Evolutionary conservation across 2,888 invertebrate species (phyloP).

Genomic region (Salticus scenicus): DNA sequence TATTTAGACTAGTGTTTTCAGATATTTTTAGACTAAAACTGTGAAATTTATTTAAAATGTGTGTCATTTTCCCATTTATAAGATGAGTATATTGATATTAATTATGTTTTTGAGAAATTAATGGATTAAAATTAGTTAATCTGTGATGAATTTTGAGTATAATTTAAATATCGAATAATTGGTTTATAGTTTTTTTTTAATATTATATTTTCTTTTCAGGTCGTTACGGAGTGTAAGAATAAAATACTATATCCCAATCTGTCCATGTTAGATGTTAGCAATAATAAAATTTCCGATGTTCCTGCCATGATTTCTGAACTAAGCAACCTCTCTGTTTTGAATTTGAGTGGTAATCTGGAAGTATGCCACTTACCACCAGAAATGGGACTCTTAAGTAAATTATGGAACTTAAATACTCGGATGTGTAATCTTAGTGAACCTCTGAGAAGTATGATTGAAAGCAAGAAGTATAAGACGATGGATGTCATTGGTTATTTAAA

Average conservation of each 20-base stretch:
- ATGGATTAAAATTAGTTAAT: too few relatives aligned
- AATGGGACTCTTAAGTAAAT: constrained; percentile 92
- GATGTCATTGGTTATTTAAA: constrained; percentile 94
- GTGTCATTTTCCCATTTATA: too few relatives aligned
- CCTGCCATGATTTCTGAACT: constrained; percentile 90
- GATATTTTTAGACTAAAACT: too few relatives aligned
- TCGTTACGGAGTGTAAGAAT: constrained; percentile 38
- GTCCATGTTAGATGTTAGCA: constrained; percentile 95
- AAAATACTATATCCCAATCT: constrained; percentile 90
- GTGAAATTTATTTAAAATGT: too few relatives aligned
- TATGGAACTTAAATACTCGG: constrained; percentile 96
- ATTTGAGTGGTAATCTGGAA: constrained; percentile 90
- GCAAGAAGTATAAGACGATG: constrained; percentile 95
- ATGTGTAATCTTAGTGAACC: constrained; percentile 93
- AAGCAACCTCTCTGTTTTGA: constrained; percentile 91
- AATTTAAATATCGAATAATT: too few relatives aligned
- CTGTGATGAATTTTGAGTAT: too few relatives aligned
- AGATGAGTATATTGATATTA: too few relatives aligned
- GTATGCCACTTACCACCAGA: constrained; percentile 93
- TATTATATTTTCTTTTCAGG: constrained; percentile 27
- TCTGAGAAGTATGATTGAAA: constrained; percentile 89
- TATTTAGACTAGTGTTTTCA: too few relatives aligned
- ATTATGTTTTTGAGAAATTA: too few relatives aligned
- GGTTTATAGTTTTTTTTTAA: too few relatives aligned
- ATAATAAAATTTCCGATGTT: constrained; percentile 86